Evolutionary conservation across 2,113 vertebrate genomes (phyloP), one percentile per base, ranked within the genome.

Genomic region (Anguilla japonica): DNA sequence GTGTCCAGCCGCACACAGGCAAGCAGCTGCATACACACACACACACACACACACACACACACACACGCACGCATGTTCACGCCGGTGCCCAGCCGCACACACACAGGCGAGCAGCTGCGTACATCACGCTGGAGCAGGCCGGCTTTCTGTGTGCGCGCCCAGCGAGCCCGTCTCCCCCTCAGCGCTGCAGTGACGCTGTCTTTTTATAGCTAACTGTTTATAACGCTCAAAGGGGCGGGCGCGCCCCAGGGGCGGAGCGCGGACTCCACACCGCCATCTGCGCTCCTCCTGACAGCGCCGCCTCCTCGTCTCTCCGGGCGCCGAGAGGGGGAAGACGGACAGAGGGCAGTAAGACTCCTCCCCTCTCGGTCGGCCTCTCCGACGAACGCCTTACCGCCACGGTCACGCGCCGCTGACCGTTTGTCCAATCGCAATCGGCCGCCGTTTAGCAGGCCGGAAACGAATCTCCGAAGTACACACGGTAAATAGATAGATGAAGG

Each of bases 241-340:
- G n/a, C 67, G 71, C 40, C 79, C 26, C 56, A 63, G 79, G 79
- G 85, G 22, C 43, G 79, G 39, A 81, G 79, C 41, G 40, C 67
- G 41, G 79, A 67, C 67, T 82, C 57, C 39, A 67, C 57, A 43
- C 53, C 40, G 41, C 79, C 79, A 71, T 67, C 53, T 82, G 41
- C 40, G 41, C 39, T 20, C 56, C 39, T 20, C 56, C 13, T 11
- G 29, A 18, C 67, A 34, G 41, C 34, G 43, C 43, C 14, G 50
- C 75, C 11, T n/a, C 11, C 39, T 57, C 78, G 29, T n/a, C 41
- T n/a, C 41, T 40, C 26, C 13, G 29, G 16, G 79, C 53, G 9
- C 41, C 20, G 41, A 79, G 60, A 53, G 60, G 43, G 71, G 71
- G 67, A 79, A 26, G 71, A 34, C 26, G 18, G 46, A 34, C 13